Percentiles rank a stretch among this genome's conserved stretches.
phyloP scores from a whole-genome alignment of 92 coral and sea anemone species.

The Pocillopora grandis region DNA sequence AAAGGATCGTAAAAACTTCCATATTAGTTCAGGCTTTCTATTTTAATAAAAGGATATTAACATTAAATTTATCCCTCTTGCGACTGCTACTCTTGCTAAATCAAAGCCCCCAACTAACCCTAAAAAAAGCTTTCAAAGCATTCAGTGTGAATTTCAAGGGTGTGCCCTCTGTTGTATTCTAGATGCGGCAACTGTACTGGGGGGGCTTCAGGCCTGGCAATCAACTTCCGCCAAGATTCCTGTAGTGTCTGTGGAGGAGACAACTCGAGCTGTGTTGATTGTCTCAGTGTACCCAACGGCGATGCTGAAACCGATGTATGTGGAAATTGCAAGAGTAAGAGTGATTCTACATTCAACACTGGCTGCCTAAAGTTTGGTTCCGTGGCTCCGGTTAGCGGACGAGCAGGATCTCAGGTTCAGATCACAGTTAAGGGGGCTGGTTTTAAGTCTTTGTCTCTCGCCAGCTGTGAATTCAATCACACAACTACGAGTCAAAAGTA shows the following conservation, averaged over 20 bases:
- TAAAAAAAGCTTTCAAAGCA: too few relatives aligned
- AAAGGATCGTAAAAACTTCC: too few relatives aligned
- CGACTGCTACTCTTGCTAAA: too few relatives aligned
- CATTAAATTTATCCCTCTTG: too few relatives aligned
- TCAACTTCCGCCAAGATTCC: constrained; percentile 1
- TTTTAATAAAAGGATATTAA: too few relatives aligned
- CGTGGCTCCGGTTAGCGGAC: constrained; percentile 60
- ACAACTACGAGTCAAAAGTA: neutral
- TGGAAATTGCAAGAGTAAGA: constrained; percentile 36
- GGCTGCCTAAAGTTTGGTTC: constrained; percentile 47
- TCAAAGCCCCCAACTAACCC: too few relatives aligned
- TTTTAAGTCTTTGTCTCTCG: constrained; percentile 22
- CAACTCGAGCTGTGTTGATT: constrained; percentile 54
- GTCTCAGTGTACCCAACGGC: constrained; percentile 47
- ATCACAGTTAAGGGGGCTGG: constrained; percentile 72
- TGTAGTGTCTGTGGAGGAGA: constrained; percentile 54
- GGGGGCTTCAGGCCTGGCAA: constrained; percentile 19
- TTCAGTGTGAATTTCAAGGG: too few relatives aligned
- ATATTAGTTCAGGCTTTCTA: too few relatives aligned
- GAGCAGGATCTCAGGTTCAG: constrained; percentile 25
- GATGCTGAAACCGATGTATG: constrained; percentile 58
- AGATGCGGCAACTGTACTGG: constrained; percentile 46
- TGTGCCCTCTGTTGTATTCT: neutral
- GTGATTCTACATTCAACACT: constrained; percentile 42
- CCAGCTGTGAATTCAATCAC: constrained; percentile 52